phyloP scores from a whole-genome alignment of 2,797 vertebrate species.

The Oceanodroma leucorhoa region DNA sequence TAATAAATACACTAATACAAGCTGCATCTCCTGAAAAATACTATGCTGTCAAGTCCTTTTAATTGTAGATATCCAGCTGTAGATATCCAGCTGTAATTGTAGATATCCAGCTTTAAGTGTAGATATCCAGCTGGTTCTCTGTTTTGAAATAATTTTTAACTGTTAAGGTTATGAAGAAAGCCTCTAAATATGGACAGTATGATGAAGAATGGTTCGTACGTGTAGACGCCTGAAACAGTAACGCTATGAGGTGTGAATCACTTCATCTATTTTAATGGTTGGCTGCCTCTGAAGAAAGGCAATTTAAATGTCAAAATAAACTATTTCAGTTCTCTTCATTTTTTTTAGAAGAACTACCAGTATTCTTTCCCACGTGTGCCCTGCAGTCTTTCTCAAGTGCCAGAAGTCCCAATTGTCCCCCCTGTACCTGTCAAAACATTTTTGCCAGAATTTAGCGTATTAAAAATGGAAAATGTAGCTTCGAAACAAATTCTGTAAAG shows the following conservation, averaged over 20 bases:
- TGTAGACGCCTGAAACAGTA: conserved; percentile 2
- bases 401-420: not conserved
- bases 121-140: not conserved
- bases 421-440: not conserved
- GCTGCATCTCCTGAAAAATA: not conserved
- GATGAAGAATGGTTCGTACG: not conserved
- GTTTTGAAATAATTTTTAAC: not conserved
- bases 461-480: not conserved
- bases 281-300: conserved; percentile 20
- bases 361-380: not conserved
- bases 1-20: not conserved
- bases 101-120: not conserved
- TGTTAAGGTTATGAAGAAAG: not conserved
- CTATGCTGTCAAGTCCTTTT: not conserved
- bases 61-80: not conserved
- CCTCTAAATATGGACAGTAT: not conserved
- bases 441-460: not conserved
- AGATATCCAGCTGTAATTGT: too few relatives aligned
- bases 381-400: not conserved
- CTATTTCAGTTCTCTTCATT: not conserved
- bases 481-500: not conserved
- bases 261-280: conserved; percentile 16
- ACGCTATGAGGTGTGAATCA: not conserved
- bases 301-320: conserved; percentile 41
- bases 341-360: not conserved